These are phyloP conservation scores for Scelioninae gen. 1 DNA, from an alignment of 2,888 invertebrate species.

Conservation along the genomic window DNA sequence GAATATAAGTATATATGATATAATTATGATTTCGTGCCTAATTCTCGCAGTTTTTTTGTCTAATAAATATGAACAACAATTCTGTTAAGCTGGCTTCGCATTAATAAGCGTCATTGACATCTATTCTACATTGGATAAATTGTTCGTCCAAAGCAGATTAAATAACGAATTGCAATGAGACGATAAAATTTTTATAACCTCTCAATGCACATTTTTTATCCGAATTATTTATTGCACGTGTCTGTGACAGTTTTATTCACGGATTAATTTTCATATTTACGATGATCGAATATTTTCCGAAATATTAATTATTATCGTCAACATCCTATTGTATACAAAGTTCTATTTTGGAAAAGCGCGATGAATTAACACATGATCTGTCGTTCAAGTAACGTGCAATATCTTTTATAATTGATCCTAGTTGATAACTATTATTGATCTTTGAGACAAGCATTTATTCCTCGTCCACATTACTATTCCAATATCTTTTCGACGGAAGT, in stretches of 20 bases:
- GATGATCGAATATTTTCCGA: not conserved
- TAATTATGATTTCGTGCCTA: no score
- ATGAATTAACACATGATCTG: not conserved
- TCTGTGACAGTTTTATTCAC: slow-evolving; percentile 10
- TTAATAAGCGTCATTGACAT: no score
- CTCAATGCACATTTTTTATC: not conserved
- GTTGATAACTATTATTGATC: slow-evolving; percentile 57
- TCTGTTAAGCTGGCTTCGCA: no score
- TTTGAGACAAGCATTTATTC: slow-evolving; percentile 61
- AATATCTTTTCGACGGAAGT: slow-evolving; percentile 61
- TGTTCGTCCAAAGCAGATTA: slow-evolving; percentile 35
- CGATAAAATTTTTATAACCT: slow-evolving; percentile 8
- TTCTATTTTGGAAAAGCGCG: no score
- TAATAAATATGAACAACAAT: no score
- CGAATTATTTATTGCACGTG: slow-evolving; percentile 14
- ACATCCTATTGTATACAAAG: no score
- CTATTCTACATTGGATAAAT: no score
- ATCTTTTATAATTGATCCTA: slow-evolving; percentile 47
- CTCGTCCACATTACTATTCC: slow-evolving; percentile 60
- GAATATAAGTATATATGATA: no score
- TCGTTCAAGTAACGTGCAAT: slow-evolving; percentile 1
- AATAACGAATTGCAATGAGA: slow-evolving; percentile 11
- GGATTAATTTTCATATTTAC: slow-evolving; percentile 20
- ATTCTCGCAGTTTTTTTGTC: no score
- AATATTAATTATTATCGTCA: not conserved